phyloP scores from a whole-genome alignment of 2,113 vertebrate genomes.

The Excalfactoria chinensis region DNA sequence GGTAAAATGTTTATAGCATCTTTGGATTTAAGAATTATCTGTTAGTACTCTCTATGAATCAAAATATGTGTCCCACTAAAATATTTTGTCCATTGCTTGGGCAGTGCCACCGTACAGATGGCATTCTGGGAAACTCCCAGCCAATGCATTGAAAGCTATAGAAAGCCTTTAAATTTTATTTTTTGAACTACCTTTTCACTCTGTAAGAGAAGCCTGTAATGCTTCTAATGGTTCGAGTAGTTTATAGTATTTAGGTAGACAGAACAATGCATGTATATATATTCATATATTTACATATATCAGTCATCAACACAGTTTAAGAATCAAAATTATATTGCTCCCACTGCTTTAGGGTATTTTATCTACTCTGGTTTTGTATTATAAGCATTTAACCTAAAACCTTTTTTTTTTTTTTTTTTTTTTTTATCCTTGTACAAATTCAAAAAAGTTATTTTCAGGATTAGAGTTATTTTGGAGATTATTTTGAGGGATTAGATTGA shows the following conservation, averaged over 20 bases:
- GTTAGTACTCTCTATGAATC: background rate
- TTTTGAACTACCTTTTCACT: background rate
- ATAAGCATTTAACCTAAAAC: constrained; percentile 20
- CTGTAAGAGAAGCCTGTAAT: background rate
- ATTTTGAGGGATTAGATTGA: constrained; percentile 54
- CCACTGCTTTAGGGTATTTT: background rate
- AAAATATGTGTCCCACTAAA: background rate
- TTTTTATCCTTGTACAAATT: constrained; percentile 19
- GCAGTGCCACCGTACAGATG: background rate
- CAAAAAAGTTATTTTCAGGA: constrained; percentile 58
- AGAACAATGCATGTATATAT: background rate
- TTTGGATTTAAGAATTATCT: background rate
- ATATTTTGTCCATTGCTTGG: background rate
- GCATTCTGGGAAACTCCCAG: background rate
- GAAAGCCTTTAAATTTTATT: background rate
- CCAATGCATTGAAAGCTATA: background rate
- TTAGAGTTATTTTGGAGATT: constrained; percentile 57
- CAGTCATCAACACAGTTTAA: background rate
- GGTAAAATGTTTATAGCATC: background rate
- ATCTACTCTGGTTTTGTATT: background rate
- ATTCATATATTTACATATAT: background rate
- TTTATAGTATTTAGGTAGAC: background rate
- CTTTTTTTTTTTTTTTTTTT: background rate
- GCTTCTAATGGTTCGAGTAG: background rate
- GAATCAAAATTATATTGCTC: background rate